These are phyloP conservation scores for Sprattus sprattus DNA, from an alignment of 2,113 vertebrate species.

Conservation along the genomic window DNA sequence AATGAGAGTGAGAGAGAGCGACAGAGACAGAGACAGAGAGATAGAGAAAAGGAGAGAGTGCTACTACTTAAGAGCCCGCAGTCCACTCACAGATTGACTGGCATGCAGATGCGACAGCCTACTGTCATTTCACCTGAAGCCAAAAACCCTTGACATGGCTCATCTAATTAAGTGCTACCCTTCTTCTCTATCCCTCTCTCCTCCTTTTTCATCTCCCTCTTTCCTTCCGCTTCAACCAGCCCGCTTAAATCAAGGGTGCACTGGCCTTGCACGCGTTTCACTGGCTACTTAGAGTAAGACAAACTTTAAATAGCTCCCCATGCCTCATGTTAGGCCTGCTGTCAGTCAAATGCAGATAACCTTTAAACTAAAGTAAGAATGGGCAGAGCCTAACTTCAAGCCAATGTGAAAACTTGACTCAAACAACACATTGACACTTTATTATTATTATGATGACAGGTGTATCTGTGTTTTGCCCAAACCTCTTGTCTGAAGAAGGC, in stretches of 20 bases:
- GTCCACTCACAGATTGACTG: slow-evolving; percentile 4
- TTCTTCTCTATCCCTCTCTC: not conserved
- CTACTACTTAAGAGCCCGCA: not conserved
- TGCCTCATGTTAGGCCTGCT: not conserved
- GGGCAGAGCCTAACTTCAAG: not conserved
- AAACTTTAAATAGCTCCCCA: not conserved
- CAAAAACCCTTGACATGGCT: slow-evolving; percentile 25
- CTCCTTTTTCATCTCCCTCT: not conserved
- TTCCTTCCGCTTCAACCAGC: not conserved
- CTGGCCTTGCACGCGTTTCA: not conserved
- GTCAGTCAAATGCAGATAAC: not conserved
- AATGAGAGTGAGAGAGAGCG: not conserved
- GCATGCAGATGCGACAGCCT: slow-evolving; percentile 18
- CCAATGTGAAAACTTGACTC: not conserved
- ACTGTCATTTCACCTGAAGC: slow-evolving; percentile 35
- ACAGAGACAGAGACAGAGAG: not conserved
- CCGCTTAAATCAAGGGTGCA: not conserved
- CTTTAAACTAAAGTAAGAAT: not conserved
- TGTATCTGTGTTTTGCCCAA: not conserved
- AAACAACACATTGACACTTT: not conserved
- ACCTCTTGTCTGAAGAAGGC: slow-evolving; percentile 97
- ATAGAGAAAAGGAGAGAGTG: not conserved
- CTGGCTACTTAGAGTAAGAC: not conserved
- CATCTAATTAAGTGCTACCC: slow-evolving; percentile 40
- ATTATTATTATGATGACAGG: not conserved